Evolutionary conservation across 1,140 invertebrate genomes (phyloP).

Genomic region (Atta colombica): DNA sequence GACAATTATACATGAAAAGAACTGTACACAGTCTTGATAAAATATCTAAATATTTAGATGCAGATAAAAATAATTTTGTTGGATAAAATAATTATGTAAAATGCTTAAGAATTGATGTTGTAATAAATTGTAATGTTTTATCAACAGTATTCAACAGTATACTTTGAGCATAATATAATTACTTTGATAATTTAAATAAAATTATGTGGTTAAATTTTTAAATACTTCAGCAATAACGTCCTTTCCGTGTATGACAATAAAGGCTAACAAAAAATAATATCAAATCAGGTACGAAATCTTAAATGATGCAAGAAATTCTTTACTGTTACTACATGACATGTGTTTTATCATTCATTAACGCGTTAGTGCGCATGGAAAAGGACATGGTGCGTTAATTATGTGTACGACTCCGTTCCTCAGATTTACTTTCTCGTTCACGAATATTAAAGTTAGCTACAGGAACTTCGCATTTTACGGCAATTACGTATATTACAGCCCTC

Average conservation of each 20-base stretch:
- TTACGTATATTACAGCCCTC: conserved; percentile 30
- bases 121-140: no score
- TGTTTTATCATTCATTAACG: neutral
- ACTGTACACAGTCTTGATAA: no score
- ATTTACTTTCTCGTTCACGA: conserved; percentile 9
- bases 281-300: neutral
- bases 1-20: neutral
- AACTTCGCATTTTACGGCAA: conserved; percentile 47
- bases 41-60: no score
- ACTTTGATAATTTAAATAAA: no score
- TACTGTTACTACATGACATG: neutral
- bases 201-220: no score
- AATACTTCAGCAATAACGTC: no score
- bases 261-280: neutral
- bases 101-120: no score
- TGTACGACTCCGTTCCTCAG: neutral
- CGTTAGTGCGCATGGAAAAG: neutral
- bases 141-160: no score
- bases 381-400: neutral
- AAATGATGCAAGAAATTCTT: no score
- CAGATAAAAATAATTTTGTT: no score
- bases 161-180: no score
- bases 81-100: no score
- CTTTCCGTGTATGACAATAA: neutral
- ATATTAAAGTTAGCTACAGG: conserved; percentile 25